Evolutionary conservation across 2,797 vertebrate species (phyloP), one percentile per base, ranked within the genome.

Genomic region (Coregonus ussuriensis): DNA sequence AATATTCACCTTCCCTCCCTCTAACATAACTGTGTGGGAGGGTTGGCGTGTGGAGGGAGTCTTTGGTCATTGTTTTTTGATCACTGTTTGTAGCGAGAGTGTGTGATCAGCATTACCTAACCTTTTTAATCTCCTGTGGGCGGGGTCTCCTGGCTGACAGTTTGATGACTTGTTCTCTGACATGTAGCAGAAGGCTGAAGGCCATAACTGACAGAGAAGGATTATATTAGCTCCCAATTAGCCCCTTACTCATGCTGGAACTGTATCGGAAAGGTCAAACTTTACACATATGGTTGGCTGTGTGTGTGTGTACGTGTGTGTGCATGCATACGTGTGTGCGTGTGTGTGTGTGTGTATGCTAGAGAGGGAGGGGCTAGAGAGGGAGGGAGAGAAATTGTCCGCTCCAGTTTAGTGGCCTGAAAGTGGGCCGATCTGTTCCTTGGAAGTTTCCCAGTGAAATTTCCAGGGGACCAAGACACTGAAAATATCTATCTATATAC

Each of bases 371-470:
- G 83, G 89, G 88, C 91, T 89, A 88, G 85, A 91, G 84, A 85
- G 82, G 84, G 85, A 89, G 79, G 54, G 84, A 90, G 87, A 91
- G 86, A 92, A 91, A 92, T 93, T 86, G 91, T 86, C 89, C 92
- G 94, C 88, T 94, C 94, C 90, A 96, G 93, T 95, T 95, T 93
- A 86, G 86, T 84, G 88, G 87, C 84, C 86, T 81, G 88, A 95
- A 95, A 95, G 92, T 95, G 93, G 94, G 93, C 86, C 94, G 93
- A 89, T 94, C 90, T 94, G 94, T 95, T 93, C 94, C 94, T 93
- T 94, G 93, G 92, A 94, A 94, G 92, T 95, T 94, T 94, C 93
- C 94, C 93, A 94, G 93, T 87, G 84, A 93, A 92, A 93, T 91
- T 92, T 94, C 93, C 93, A 92, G 87, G 93, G 94, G 93, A 94